A percentile compares a stretch with the other conserved stretches of the same genome.
phyloP scores from a whole-genome alignment of 2,113 vertebrate genomes.

The Osmerus mordax region DNA sequence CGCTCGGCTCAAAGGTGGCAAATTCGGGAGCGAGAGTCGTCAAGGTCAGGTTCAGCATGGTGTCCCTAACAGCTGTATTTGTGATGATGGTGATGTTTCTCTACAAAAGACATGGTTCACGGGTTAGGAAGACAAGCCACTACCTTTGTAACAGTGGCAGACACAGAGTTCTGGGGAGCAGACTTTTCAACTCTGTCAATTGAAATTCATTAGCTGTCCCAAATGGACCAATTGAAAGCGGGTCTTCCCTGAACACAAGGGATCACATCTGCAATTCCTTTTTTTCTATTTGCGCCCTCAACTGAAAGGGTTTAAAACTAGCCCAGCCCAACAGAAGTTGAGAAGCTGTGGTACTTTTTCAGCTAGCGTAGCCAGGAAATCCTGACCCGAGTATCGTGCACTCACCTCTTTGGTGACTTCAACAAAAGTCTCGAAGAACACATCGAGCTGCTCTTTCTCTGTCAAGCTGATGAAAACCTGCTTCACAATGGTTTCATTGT shows the following conservation, averaged over 20 bases:
- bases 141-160: background rate
- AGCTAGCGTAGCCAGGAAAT: background rate
- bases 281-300: constrained; percentile 3
- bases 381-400: background rate
- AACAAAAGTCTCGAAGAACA: constrained; percentile 31
- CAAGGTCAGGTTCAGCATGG: constrained; percentile 35
- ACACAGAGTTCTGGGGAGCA: background rate
- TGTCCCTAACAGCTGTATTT: constrained; percentile 22
- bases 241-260: background rate
- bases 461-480: constrained; percentile 27
- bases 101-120: constrained; percentile 13
- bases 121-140: background rate
- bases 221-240: too few species aligned
- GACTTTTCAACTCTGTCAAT: too few species aligned
- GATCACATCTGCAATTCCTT: background rate
- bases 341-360: too few species aligned
- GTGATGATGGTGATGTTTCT: constrained; percentile 20
- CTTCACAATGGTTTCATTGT: constrained; percentile 24
- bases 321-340: constrained; percentile 5
- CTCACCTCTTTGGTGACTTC: constrained; percentile 25
- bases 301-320: constrained; percentile 1
- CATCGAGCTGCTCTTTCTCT: constrained; percentile 8
- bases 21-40: constrained; percentile 15
- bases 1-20: constrained; percentile 1
- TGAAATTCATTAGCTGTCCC: too few species aligned